Conservation (phyloP, 2,113 vertebrate genomes). For the Zosterops hypoxanthus region DNA sequence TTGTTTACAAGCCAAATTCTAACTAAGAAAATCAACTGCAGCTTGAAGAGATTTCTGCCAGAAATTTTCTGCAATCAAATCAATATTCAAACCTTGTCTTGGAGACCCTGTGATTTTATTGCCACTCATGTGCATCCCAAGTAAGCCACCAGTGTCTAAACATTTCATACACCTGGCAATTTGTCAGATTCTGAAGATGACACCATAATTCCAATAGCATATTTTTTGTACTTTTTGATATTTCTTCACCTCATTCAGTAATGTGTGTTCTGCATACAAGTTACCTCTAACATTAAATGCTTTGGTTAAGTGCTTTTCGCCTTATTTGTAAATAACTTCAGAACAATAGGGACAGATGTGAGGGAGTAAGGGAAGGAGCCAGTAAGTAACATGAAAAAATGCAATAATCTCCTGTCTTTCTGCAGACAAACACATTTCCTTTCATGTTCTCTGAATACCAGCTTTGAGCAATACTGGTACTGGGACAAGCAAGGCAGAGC, state of each 20-base stretch:
- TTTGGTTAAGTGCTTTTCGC: not conserved
- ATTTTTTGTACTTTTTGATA: conserved; percentile 18
- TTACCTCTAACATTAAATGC: not conserved
- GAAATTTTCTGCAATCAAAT: conserved; percentile 26
- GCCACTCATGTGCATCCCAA: not conserved
- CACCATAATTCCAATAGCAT: not conserved
- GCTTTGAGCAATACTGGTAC: not conserved
- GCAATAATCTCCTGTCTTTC: not conserved
- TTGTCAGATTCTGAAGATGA: conserved; percentile 49
- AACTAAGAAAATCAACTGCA: conserved; percentile 12
- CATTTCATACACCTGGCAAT: conserved; percentile 5
- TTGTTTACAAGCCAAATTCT: conserved; percentile 10
- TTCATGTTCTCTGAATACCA: not conserved
- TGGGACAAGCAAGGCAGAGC: not conserved
- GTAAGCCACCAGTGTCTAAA: conserved; percentile 28
- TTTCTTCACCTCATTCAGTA: not conserved
- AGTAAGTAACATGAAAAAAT: not conserved
- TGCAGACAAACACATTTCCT: not conserved
- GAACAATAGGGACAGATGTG: not conserved
- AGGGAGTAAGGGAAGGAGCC: not conserved
- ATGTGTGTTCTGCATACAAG: not conserved
- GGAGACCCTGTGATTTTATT: conserved; percentile 26
- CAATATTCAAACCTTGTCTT: conserved; percentile 13
- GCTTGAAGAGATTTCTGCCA: conserved; percentile 13
- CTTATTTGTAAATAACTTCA: not conserved